Conservation (phyloP, 2,797 vertebrate genomes). For the Synaphobranchus kaupii region DNA sequence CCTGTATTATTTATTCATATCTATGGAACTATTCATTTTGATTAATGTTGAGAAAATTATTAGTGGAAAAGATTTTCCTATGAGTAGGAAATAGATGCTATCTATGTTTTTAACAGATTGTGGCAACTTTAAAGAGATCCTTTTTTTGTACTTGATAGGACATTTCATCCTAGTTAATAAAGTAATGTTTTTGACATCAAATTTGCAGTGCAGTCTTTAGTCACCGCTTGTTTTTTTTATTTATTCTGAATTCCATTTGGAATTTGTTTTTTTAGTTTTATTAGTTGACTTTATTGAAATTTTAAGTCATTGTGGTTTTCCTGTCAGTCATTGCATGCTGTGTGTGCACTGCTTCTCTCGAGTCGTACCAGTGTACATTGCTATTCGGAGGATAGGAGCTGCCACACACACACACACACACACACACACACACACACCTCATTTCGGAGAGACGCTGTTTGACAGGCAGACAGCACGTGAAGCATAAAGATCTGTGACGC, state of each 20-base stretch:
- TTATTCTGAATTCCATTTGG: background rate
- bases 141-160: constrained; percentile 92
- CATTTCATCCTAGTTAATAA: constrained; percentile 91
- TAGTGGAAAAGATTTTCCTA: constrained; percentile 71
- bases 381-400: background rate
- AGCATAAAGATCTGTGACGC: background rate
- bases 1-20: constrained; percentile 86
- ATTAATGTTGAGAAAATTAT: constrained; percentile 66
- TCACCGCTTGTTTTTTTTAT: constrained; percentile 39
- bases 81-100: constrained; percentile 75
- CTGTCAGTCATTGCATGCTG: background rate
- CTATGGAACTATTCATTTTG: constrained; percentile 68
- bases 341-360: background rate
- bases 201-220: constrained; percentile 70
- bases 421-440: background rate
- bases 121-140: constrained; percentile 83
- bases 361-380: background rate
- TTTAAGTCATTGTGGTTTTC: background rate
- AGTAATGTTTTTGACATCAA: constrained; percentile 86
- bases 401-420: background rate
- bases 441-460: background rate
- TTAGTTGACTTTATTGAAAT: background rate
- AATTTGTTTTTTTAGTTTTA: background rate
- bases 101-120: constrained; percentile 89
- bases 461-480: background rate